Conservation (phyloP, 2,888 invertebrate species). For the Petrophora chlorosata region DNA sequence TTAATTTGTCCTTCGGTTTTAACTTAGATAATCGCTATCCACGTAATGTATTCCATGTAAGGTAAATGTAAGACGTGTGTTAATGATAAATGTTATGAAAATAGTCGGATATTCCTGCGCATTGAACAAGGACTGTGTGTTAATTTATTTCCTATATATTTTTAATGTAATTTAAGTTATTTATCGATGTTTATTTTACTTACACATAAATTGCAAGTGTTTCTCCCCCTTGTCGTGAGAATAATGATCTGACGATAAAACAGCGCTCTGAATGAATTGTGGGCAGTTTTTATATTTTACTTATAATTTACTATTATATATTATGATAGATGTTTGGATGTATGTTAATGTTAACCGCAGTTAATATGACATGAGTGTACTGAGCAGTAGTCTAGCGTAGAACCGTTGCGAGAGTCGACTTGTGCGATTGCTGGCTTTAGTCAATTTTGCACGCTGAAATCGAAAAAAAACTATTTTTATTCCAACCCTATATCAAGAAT, state of each 20-base stretch:
- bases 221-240: conserved; percentile 57
- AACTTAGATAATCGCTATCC: conserved; percentile 69
- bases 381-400: conserved; percentile 51
- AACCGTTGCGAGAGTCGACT: conserved; percentile 65
- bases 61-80: conserved; percentile 75
- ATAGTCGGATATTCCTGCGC: conserved; percentile 72
- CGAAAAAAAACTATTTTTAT: conserved; percentile 70
- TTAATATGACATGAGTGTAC: conserved; percentile 52
- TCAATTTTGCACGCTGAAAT: conserved; percentile 75
- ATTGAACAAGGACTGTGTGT: conserved; percentile 80
- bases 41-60: conserved; percentile 79
- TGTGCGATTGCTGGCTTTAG: conserved; percentile 72
- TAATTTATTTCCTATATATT: conserved; percentile 77
- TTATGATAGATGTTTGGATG: conserved; percentile 52
- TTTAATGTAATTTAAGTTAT: conserved; percentile 75
- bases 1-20: conserved; percentile 61
- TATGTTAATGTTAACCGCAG: conserved; percentile 56
- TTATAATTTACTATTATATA: conserved; percentile 46
- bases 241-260: conserved; percentile 68
- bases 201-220: conserved; percentile 57
- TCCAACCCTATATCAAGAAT: conserved; percentile 78
- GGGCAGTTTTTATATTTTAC: conserved; percentile 62
- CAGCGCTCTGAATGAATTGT: conserved; percentile 56
- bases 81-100: conserved; percentile 68
- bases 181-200: conserved; percentile 70